A percentile compares a stretch with the other conserved stretches of the same genome.
phyloP scores from a whole-genome alignment of 2,113 vertebrate genomes.

The Merops nubicus region DNA sequence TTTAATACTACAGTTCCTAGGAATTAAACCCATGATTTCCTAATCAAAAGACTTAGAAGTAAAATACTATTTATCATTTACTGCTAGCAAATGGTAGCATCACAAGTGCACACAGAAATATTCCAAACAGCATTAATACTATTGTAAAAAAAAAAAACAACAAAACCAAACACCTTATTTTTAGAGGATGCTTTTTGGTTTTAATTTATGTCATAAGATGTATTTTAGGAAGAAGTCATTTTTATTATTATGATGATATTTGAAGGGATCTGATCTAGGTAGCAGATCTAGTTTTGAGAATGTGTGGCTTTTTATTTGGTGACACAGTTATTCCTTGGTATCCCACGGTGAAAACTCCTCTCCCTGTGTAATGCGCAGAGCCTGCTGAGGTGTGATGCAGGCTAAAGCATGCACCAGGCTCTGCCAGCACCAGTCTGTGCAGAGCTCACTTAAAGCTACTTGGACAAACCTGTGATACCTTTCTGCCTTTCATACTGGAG shows the following conservation, averaged over 20 bases:
- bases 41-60: background rate
- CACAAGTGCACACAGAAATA: background rate
- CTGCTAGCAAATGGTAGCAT: background rate
- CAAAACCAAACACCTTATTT: too few relatives aligned
- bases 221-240: background rate
- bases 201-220: background rate
- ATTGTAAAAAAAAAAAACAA: background rate
- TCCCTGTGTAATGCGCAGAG: background rate
- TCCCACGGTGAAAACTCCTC: background rate
- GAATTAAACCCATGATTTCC: background rate
- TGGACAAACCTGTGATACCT: background rate
- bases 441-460: background rate
- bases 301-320: background rate
- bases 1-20: background rate
- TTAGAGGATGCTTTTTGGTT: background rate
- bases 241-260: background rate
- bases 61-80: background rate
- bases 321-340: background rate
- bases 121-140: background rate
- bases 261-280: background rate
- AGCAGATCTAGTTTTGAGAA: background rate
- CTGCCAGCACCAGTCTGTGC: background rate
- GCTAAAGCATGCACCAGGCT: background rate
- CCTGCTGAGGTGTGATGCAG: background rate
- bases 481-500: conserved; percentile 23